A percentile compares a stretch with the other conserved stretches of the same genome.
phyloP scores from a whole-genome alignment of 2,888 invertebrate species.

The Eudasyphora cyanicolor region DNA sequence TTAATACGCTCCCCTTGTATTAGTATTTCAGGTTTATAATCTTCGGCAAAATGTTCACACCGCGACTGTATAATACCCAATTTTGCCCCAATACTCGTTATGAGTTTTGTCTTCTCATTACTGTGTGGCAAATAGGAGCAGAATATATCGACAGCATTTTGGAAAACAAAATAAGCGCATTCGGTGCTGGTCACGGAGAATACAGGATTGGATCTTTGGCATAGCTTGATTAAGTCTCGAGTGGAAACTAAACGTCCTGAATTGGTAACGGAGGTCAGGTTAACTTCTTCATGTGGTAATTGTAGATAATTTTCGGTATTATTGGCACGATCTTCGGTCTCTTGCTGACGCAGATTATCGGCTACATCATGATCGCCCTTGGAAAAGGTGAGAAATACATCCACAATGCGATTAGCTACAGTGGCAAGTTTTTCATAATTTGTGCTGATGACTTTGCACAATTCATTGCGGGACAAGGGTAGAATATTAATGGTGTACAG shows the following conservation, averaged over 20 bases:
- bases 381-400: constrained; percentile 91
- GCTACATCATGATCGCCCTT: constrained; percentile 84
- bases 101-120: constrained; percentile 84
- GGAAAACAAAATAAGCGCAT: constrained; percentile 82
- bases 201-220: constrained; percentile 87
- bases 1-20: constrained; percentile 82
- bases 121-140: constrained; percentile 88
- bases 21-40: constrained; percentile 89
- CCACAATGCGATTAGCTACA: constrained; percentile 88
- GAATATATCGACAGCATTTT: constrained; percentile 96
- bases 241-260: constrained; percentile 87
- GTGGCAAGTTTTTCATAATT: constrained; percentile 87
- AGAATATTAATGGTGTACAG: constrained; percentile 91
- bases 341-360: constrained; percentile 76
- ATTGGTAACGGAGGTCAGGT: constrained; percentile 70
- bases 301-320: constrained; percentile 73
- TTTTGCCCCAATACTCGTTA: constrained; percentile 88
- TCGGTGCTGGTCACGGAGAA: constrained; percentile 86
- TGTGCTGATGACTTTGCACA: constrained; percentile 86
- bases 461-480: constrained; percentile 87
- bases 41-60: constrained; percentile 89
- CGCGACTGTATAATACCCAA: constrained; percentile 91
- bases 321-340: constrained; percentile 76
- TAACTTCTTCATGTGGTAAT: constrained; percentile 74
- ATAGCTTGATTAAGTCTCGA: constrained; percentile 96